Conservation (phyloP, 2,113 vertebrate species). For the Sisor rabdophorus region DNA sequence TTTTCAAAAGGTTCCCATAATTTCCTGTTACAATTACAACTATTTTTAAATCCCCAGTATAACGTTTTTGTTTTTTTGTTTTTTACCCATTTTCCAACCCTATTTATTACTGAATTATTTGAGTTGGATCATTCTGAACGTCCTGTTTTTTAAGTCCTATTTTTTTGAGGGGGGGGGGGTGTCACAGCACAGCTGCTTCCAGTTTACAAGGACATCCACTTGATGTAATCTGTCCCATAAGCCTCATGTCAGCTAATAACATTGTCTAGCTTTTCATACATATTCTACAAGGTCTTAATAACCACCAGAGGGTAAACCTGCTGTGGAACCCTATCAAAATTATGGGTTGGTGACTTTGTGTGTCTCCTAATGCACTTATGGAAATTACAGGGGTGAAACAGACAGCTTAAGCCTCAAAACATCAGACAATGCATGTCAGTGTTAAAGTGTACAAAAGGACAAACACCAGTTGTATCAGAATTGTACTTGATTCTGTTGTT, state of each 20-base stretch:
- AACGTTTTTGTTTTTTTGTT: no score
- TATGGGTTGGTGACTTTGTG: not conserved
- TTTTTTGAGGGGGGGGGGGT: not conserved
- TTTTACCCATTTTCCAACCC: no score
- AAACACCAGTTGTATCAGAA: not conserved
- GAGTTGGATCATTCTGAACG: not conserved
- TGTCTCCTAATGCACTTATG: not conserved
- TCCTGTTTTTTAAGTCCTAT: no score
- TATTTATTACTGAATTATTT: not conserved
- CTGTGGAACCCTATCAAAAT: not conserved
- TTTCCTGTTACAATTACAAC: no score
- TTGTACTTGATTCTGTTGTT: not conserved
- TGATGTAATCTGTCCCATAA: conserved; percentile 69
- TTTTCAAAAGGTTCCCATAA: no score
- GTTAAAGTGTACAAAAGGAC: not conserved
- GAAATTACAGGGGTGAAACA: not conserved
- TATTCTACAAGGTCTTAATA: conserved; percentile 17
- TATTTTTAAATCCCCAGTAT: no score
- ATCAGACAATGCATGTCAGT: not conserved
- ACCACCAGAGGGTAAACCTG: not conserved
- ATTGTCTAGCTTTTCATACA: conserved; percentile 16
- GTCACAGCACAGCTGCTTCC: conserved; percentile 31
- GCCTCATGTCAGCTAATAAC: conserved; percentile 52
- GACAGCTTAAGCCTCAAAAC: not conserved
- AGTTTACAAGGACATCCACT: conserved; percentile 22